Percentiles rank a stretch among this genome's conserved stretches.
These are phyloP conservation scores for Acleris laterana DNA, from an alignment of 2,888 invertebrate species.

Conservation along the genomic window DNA sequence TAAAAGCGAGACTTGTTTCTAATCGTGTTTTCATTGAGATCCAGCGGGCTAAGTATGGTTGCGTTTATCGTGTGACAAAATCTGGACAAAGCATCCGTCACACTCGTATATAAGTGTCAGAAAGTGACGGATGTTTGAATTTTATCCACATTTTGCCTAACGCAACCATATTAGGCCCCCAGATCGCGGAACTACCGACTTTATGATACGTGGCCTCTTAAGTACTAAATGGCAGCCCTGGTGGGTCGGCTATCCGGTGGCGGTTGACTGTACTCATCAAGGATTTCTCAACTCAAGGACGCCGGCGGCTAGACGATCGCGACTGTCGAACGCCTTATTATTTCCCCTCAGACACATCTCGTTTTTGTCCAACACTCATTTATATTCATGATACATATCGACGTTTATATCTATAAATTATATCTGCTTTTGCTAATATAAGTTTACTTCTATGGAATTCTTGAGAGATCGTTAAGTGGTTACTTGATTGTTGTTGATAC, in stretches of 20 bases:
- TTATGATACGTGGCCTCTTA: constrained; percentile 37
- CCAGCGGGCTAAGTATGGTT: no score
- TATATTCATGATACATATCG: constrained; percentile 82
- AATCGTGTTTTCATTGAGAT: no score
- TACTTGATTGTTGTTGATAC: constrained; percentile 23
- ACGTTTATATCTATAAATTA: constrained; percentile 78
- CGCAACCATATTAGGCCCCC: no score
- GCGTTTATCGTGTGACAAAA: no score
- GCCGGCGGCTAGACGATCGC: constrained; percentile 75
- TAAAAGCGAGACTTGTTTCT: no score
- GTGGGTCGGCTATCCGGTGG: constrained; percentile 76
- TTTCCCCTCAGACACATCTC: constrained; percentile 78
- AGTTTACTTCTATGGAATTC: constrained; percentile 49
- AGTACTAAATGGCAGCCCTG: constrained; percentile 78
- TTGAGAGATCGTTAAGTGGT: constrained; percentile 48
- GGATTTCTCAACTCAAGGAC: constrained; percentile 84
- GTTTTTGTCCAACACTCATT: constrained; percentile 79
- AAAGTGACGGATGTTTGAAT: no score
- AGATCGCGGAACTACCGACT: no score
- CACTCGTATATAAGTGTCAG: no score
- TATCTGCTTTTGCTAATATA: constrained; percentile 61
- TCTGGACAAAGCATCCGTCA: not conserved
- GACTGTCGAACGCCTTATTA: constrained; percentile 77
- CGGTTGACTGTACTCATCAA: constrained; percentile 85
- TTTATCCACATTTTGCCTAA: no score